Base-by-base conservation (phyloP, 2,888 invertebrate genomes). In the Boloria selene region DNA sequence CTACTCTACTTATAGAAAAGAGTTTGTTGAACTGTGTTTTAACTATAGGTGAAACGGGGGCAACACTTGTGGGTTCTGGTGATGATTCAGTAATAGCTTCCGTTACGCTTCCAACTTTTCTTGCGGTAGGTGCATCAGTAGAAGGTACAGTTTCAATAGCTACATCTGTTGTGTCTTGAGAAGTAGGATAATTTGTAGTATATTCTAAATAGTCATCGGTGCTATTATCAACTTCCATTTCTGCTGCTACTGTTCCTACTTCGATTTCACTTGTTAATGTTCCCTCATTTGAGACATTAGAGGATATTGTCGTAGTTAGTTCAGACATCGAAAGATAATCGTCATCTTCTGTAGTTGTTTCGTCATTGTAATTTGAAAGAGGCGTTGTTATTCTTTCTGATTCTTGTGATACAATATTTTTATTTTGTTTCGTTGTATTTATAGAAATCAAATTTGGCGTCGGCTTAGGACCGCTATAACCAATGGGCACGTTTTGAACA, bases 1-100 rank as follows among this genome's bases (percentile, higher is more conserved):
- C 94, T 42, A 95, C 93, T 79, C 95, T 90, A 80, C 94, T 95
- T 0, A 96, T 93, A 73, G 95, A 95, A 69, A 95, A 94, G 17
- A 95, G 77, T 82, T 94, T 94, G 74, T 95, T 93, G 42, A 93
- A 86, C 74, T 92, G 91, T 22, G 92, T 88, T 83, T 92, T 92
- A 38, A 92, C 78, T 13, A 88, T 80, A 4, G 88, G 88, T 7
- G 85, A 74, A 56, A 80, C 76, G 64, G 82, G 78, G 26, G 85
- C 75, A 58, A 75, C 68, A 51, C 71, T 86, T 7, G 82, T 81
- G 67, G 75, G 70, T 47, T 64, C 64, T 3, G 13, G 16, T 45
- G 72, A 44, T 3, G 69, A 61, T 56, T 73, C 75, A 7, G 74
- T 74, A 0, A 75, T 72, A 53, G 71, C 69, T 63, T 72, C 68